Evolutionary conservation across 92 coral and sea anemone genomes (phyloP).

Genomic region (Porites lobata): DNA sequence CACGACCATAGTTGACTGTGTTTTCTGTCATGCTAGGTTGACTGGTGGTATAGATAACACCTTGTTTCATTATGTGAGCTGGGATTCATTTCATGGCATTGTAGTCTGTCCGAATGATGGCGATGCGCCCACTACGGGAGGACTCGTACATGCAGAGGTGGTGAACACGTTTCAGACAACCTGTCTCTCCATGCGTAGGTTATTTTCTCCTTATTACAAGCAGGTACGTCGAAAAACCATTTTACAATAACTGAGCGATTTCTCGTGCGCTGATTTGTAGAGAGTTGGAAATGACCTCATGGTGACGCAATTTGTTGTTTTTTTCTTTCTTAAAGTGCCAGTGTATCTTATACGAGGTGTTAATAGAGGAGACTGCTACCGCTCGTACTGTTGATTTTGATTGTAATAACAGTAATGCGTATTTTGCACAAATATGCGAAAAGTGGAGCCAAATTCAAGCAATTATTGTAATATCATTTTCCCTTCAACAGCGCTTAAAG

Average conservation of each 20-base stretch:
- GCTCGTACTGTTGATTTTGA: too few relatives aligned
- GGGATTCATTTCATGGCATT: conserved; percentile 90
- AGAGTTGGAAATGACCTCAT: too few relatives aligned
- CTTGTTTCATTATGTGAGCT: conserved; percentile 86
- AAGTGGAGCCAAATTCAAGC: too few relatives aligned
- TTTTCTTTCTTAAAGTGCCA: too few relatives aligned
- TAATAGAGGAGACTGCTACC: too few relatives aligned
- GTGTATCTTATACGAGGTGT: too few relatives aligned
- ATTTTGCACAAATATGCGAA: too few relatives aligned
- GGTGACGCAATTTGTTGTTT: too few relatives aligned
- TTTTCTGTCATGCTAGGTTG: conserved; percentile 62
- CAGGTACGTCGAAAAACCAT: conserved; percentile 61
- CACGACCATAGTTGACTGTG: not conserved
- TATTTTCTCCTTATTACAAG: conserved; percentile 85
- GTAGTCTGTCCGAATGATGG: conserved; percentile 85
- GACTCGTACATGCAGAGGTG: conserved; percentile 84
- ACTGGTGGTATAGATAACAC: conserved; percentile 93
- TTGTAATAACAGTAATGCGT: too few relatives aligned
- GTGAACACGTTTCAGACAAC: conserved; percentile 88
- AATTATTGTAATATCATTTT: too few relatives aligned
- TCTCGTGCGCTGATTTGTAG: too few relatives aligned
- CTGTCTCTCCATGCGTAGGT: conserved; percentile 86
- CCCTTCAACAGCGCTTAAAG: conserved; percentile 39
- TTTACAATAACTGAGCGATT: too few relatives aligned
- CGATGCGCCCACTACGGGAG: conserved; percentile 68